These are phyloP conservation scores for Tigriopus japonicus DNA, from an alignment of 1,140 invertebrate genomes.

Conservation along the genomic window DNA sequence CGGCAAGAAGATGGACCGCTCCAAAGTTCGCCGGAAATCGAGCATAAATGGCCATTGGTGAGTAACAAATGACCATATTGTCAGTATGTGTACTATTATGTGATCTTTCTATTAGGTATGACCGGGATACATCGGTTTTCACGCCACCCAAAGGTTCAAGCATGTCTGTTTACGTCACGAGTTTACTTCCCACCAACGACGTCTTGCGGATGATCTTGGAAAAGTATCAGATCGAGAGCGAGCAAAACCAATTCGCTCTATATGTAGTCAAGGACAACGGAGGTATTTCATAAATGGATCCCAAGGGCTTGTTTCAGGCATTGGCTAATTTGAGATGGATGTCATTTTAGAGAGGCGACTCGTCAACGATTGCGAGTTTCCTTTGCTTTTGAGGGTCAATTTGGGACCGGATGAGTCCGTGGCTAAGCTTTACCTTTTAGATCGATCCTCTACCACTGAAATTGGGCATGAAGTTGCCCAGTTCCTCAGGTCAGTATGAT, in stretches of 20 bases:
- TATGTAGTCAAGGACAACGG: constrained; percentile 64
- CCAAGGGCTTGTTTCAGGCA: too few relatives aligned
- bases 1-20: constrained; percentile 38
- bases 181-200: constrained; percentile 52
- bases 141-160: constrained; percentile 63
- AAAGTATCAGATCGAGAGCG: constrained; percentile 65
- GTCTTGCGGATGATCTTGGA: constrained; percentile 66
- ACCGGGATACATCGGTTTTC: constrained; percentile 67
- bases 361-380: background rate
- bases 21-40: constrained; percentile 49
- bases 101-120: constrained; percentile 33
- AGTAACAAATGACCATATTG: too few relatives aligned
- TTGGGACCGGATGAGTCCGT: background rate
- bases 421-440: background rate
- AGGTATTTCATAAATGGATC: too few relatives aligned
- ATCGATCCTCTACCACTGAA: background rate
- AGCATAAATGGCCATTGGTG: constrained; percentile 67
- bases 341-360: background rate
- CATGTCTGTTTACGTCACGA: constrained; percentile 66
- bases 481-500: background rate
- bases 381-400: background rate
- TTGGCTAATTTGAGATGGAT: too few relatives aligned
- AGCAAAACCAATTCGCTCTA: constrained; percentile 54
- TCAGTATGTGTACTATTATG: too few relatives aligned
- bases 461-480: background rate